These are phyloP conservation scores for Copidosoma aretas DNA, from an alignment of 2,888 invertebrate genomes.

Conservation along the genomic window DNA sequence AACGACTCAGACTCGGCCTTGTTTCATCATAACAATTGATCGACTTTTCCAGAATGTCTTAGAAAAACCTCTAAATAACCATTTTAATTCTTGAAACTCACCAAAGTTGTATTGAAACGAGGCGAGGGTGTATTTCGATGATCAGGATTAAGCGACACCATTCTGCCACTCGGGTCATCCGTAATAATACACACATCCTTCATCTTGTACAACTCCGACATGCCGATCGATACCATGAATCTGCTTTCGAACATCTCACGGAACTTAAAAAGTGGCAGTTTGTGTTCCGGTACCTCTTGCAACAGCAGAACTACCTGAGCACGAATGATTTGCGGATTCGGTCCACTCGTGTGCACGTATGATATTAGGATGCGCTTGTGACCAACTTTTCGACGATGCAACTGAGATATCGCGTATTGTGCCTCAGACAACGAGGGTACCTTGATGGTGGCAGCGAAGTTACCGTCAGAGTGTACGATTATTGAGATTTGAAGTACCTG, in stretches of 20 bases:
- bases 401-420: constrained; percentile 78
- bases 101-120: constrained; percentile 56
- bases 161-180: constrained; percentile 74
- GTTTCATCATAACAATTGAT: constrained; percentile 38
- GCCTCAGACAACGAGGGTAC: constrained; percentile 76
- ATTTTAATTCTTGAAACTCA: constrained; percentile 36
- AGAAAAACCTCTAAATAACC: constrained; percentile 10
- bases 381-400: constrained; percentile 83
- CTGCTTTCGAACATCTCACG: constrained; percentile 84
- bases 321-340: constrained; percentile 71
- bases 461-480: constrained; percentile 71
- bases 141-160: constrained; percentile 73
- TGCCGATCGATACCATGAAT: constrained; percentile 76
- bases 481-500: constrained; percentile 71
- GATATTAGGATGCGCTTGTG: constrained; percentile 81
- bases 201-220: constrained; percentile 76
- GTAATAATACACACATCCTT: constrained; percentile 79
- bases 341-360: constrained; percentile 70
- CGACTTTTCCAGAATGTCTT: too few species aligned
- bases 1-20: constrained; percentile 57
- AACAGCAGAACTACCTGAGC: constrained; percentile 77
- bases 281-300: constrained; percentile 76
- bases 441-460: constrained; percentile 74
- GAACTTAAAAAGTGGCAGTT: constrained; percentile 80
- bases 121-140: constrained; percentile 68